phyloP scores from a whole-genome alignment of 1,140 invertebrate species.

The Dendroctonus ponderosae region DNA sequence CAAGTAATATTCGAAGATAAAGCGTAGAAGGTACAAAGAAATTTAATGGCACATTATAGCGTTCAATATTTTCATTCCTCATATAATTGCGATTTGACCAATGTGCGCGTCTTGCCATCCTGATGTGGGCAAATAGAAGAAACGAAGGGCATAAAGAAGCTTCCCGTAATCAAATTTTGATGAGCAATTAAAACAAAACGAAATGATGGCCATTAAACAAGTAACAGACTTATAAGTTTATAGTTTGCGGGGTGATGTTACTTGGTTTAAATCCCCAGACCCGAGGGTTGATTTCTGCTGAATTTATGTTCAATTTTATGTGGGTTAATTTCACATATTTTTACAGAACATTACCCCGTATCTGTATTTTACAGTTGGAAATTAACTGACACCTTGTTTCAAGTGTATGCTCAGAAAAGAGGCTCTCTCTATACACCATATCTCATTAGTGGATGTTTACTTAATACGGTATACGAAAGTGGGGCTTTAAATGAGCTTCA shows the following conservation, averaged over 20 bases:
- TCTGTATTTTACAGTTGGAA: too few relatives aligned
- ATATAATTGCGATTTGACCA: constrained; percentile 5
- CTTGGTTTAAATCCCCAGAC: constrained; percentile 17
- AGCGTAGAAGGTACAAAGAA: too few relatives aligned
- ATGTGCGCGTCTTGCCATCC: not conserved
- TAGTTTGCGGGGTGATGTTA: constrained; percentile 37
- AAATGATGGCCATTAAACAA: constrained; percentile 46
- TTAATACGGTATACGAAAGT: too few relatives aligned
- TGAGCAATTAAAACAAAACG: constrained; percentile 49
- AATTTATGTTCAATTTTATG: constrained; percentile 9
- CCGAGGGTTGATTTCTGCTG: constrained; percentile 12
- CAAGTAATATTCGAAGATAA: too few relatives aligned
- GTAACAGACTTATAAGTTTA: constrained; percentile 45
- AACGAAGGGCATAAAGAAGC: constrained; percentile 39
- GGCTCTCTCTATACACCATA: too few relatives aligned
- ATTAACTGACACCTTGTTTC: too few relatives aligned
- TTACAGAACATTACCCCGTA: too few relatives aligned
- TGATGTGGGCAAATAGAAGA: constrained; percentile 26
- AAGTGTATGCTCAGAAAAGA: too few relatives aligned
- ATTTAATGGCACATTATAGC: too few relatives aligned
- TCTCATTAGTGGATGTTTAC: too few relatives aligned
- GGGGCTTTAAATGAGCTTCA: too few relatives aligned
- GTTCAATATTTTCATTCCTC: not conserved
- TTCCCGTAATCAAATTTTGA: constrained; percentile 49
- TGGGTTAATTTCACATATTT: too few relatives aligned